Evolutionary conservation across 2,888 invertebrate species (phyloP), one percentile per base, ranked within the genome.

Genomic region (Drosophila borborema): DNA sequence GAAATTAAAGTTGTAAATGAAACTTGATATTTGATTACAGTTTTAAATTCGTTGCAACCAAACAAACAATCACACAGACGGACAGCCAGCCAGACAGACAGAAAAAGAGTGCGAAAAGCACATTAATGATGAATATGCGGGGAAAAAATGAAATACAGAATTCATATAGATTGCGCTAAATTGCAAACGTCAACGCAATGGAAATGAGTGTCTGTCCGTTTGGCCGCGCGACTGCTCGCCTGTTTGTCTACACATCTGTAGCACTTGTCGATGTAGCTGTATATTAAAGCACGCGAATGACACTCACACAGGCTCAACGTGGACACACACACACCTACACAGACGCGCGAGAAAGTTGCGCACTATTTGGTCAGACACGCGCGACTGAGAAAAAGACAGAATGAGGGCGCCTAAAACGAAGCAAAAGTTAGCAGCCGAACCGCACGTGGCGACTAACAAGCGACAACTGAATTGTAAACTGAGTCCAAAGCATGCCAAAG

Each of bases 401-500:
- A 38, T 18, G 53, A 20, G 40, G 41, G 31, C 68, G 65, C 62
- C 48, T 12, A 55, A 68, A 51, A 54, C 53, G 16, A 63, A 71
- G 55, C 59, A 48, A 67, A 67, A 55, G 48, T 51, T 65, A 68
- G 66, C 78, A 76, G 77, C 73, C 87, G 85, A 87, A 87, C 86
- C 90, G 87, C 75, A 84, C 81, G 84, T 76, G 84, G 75, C 89
- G 90, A 89, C 87, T 69, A 76, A 76, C 80, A 81, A 86, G 89
- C 89, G 87, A 89, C 89, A 90, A 86, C 90, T 86, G 70, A 86
- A 80, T 54, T 71, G 62, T 63, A 56, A 74, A 74, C 81, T 71
- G 74, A 67, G 74, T 74, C 74, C 76, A 72, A 43, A 49, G 58
- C 68, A 69, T 45, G 61, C 38, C 54, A 60, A 66, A 69, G 74